Evolutionary conservation across 2,113 vertebrate species (phyloP), one percentile per base, ranked within the genome.

Genomic region (Corapipo altera): DNA sequence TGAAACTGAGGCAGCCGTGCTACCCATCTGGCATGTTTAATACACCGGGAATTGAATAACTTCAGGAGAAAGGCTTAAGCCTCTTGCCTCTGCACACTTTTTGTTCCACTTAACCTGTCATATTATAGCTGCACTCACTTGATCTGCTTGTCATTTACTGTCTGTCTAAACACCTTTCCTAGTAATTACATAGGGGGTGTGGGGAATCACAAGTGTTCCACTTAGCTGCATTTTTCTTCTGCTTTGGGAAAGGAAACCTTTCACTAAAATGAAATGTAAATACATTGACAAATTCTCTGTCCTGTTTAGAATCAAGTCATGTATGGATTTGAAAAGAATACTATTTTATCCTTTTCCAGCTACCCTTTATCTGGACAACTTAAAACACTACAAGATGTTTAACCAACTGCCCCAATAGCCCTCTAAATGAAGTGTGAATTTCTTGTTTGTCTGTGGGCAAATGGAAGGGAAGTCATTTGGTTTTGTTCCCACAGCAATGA

Each of bases 191-290:
- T 48, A 39, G 70, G 18, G 21, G 14, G 15, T 62, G 41, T 76
- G 11, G 59, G 48, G 30, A 41, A 35, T 82, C 70, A 43, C 70
- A 66, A 62, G 33, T 74, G 49, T 93, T 84, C 64, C 30, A 73
- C 73, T 80, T 69, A 72, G 48, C 15, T 77, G 41, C n/a, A 8
- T 81, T 69, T 89, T 78, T 91, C n/a, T 75, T 90, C 39, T 71
- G 37, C 51, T 91, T 89, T 92, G 61, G 59, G 43, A 85, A 33
- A 78, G 61, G 71, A 90, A 88, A 43, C 24, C 15, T 87, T 77
- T 92, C 27, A 49, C 43, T 91, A 54, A 82, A 95, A 71, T 58
- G 8, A 88, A 91, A 88, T 78, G 51, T 27, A 85, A 95, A 93
- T 75, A 55, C 27, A 20, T 43, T 51, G 64, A 64, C 17, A 90